Percentiles rank a stretch among this genome's conserved stretches.
Conservation (phyloP, 2,797 vertebrate species). For the Phataginus tricuspis region DNA sequence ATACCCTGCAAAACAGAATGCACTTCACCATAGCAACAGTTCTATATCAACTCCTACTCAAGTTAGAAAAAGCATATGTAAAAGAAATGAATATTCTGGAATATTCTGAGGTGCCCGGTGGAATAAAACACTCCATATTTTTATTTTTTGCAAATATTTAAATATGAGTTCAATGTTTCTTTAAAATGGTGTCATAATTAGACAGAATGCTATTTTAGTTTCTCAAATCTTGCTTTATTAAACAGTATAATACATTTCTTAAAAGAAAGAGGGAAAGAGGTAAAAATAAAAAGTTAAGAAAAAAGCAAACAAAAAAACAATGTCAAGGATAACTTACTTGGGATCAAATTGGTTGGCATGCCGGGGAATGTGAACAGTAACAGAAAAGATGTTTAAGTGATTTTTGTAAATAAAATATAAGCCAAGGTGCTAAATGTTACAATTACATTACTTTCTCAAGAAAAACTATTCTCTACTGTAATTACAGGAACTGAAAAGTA, state of each 20-base stretch:
- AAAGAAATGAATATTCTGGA: constrained; percentile 63
- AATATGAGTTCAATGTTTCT: constrained; percentile 59
- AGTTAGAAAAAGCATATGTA: constrained; percentile 79
- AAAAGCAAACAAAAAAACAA: neutral
- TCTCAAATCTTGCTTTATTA: constrained; percentile 51
- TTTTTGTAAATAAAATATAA: constrained; percentile 28
- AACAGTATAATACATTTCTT: neutral
- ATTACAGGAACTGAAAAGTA: neutral
- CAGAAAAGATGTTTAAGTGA: neutral
- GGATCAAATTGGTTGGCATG: neutral
- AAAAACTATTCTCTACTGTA: neutral
- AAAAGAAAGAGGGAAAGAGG: neutral
- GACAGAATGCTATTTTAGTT: constrained; percentile 43
- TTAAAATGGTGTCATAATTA: constrained; percentile 48
- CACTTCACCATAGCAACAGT: constrained; percentile 80
- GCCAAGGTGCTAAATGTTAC: neutral
- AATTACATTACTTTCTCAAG: constrained; percentile 14
- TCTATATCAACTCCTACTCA: constrained; percentile 77
- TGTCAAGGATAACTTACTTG: constrained; percentile 6
- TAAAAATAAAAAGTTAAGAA: neutral
- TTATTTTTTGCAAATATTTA: constrained; percentile 62
- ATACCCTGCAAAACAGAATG: constrained; percentile 72
- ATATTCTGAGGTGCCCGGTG: constrained; percentile 35
- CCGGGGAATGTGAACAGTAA: neutral
- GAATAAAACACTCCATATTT: neutral